These are phyloP conservation scores for Uria aalge DNA, from an alignment of 2,113 vertebrate genomes.

Conservation along the genomic window DNA sequence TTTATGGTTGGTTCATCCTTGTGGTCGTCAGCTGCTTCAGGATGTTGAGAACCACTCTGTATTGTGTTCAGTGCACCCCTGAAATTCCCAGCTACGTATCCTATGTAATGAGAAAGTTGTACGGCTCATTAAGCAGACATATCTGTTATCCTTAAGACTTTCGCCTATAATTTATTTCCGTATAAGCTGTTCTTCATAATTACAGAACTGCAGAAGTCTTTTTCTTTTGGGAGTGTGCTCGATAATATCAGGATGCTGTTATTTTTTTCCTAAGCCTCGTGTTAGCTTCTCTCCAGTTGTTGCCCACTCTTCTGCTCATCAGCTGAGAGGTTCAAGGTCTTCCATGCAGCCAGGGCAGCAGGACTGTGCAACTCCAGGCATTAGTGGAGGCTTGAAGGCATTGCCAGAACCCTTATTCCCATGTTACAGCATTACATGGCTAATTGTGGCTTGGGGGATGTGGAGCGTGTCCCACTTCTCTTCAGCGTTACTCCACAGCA, in stretches of 20 bases:
- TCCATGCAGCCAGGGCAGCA: not conserved
- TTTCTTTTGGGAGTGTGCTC: not conserved
- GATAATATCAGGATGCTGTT: not conserved
- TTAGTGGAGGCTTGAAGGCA: not conserved
- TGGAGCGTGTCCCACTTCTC: rapidly evolving
- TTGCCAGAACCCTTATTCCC: not conserved
- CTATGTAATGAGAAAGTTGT: not conserved
- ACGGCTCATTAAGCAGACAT: not conserved
- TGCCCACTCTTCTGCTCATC: not conserved
- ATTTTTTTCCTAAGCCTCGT: not conserved
- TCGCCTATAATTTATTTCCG: not conserved
- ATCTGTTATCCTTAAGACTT: not conserved
- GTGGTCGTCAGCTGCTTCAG: not conserved
- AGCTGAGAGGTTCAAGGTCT: not conserved
- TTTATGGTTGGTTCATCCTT: not conserved
- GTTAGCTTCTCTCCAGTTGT: not conserved
- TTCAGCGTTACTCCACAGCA: not conserved
- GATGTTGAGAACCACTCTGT: not conserved
- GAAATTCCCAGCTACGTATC: not conserved
- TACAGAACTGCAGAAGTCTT: not conserved
- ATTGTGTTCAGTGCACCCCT: not conserved
- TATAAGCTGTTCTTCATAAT: not conserved
- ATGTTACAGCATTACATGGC: not conserved
- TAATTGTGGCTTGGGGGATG: not conserved
- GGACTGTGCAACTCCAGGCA: not conserved